phyloP scores from a whole-genome alignment of 1,140 invertebrate species.

The Bombus confusus region DNA sequence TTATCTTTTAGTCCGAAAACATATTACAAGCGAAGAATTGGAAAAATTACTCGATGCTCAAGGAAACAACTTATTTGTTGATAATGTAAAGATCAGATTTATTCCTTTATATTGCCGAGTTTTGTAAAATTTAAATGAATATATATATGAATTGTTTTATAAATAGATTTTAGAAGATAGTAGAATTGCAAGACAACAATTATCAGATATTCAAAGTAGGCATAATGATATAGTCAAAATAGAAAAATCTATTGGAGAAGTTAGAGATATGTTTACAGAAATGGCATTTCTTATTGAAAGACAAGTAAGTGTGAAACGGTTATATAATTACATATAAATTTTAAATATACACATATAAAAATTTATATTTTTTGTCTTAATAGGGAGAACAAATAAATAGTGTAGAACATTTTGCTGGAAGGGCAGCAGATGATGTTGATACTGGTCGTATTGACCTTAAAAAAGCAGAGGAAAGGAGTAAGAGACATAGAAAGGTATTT shows the following conservation, averaged over 20 bases:
- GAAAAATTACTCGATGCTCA: constrained; percentile 82
- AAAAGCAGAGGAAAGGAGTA: constrained; percentile 87
- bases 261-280: constrained; percentile 92
- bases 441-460: constrained; percentile 86
- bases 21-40: constrained; percentile 83
- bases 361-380: constrained; percentile 65
- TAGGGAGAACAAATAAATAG: constrained; percentile 88
- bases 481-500: constrained; percentile 86
- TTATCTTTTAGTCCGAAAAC: constrained; percentile 82
- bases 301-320: constrained; percentile 82
- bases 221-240: constrained; percentile 92
- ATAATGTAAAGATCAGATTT: constrained; percentile 83
- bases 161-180: constrained; percentile 91
- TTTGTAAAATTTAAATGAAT: constrained; percentile 29
- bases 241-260: constrained; percentile 90
- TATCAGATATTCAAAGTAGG: constrained; percentile 92
- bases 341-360: neutral
- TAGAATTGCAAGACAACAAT: constrained; percentile 88
- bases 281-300: constrained; percentile 89
- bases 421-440: constrained; percentile 86
- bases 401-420: constrained; percentile 88
- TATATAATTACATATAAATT: neutral
- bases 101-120: constrained; percentile 23
- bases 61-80: constrained; percentile 84
- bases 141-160: constrained; percentile 39